Conservation (phyloP, 2,797 vertebrate genomes). For the Hipposideros larvatus region DNA sequence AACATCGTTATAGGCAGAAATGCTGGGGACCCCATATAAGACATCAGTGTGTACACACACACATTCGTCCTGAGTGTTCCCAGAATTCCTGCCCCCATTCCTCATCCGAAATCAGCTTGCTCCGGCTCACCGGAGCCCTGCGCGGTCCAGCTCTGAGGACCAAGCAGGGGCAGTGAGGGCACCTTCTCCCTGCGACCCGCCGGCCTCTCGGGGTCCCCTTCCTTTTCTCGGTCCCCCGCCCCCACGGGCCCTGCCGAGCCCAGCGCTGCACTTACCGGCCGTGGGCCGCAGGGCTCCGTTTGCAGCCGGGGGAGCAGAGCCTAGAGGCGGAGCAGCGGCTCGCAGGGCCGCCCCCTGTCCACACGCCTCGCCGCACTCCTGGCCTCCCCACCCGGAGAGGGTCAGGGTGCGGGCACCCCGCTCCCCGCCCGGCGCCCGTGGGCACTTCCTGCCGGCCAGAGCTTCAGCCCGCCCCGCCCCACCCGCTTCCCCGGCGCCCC, state of each 20-base stretch:
- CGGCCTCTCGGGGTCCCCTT: neutral
- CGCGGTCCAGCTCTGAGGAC: rapidly evolving
- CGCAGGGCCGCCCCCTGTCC: neutral
- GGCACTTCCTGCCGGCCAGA: conserved; percentile 32
- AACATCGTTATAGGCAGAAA: neutral
- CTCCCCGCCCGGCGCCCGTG: neutral
- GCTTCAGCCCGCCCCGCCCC: neutral
- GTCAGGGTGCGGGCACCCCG: neutral
- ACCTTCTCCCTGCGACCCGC: too few relatives aligned
- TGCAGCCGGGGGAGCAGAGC: neutral
- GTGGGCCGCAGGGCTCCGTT: neutral
- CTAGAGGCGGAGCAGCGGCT: neutral
- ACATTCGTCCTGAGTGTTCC: too few relatives aligned
- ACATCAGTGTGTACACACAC: neutral
- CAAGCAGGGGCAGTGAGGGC: neutral
- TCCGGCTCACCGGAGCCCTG: neutral
- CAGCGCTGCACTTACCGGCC: conserved; percentile 50
- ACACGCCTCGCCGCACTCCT: neutral
- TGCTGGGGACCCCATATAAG: neutral
- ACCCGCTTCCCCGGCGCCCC: neutral
- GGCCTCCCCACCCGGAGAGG: neutral
- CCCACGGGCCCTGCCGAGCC: too few relatives aligned
- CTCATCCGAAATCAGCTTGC: neutral
- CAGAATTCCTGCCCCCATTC: neutral
- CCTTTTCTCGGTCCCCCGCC: too few relatives aligned